These are phyloP conservation scores for Cynodonichthys magdalenae DNA, from an alignment of 2,797 vertebrate species.

Conservation along the genomic window DNA sequence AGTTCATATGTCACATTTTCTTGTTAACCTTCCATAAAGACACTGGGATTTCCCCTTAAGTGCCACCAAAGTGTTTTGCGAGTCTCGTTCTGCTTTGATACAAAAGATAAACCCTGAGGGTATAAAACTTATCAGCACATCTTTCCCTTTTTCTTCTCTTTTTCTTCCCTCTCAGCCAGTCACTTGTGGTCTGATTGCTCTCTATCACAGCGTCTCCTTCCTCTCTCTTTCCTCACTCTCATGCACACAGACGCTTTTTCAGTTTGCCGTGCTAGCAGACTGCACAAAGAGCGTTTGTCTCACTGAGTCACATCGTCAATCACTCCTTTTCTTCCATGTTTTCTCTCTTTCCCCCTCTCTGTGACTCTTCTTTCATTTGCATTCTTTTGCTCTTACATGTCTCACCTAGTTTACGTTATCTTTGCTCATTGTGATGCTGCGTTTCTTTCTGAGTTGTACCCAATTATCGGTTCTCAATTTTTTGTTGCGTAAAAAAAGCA, in stretches of 20 bases:
- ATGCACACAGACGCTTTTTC: constrained; percentile 57
- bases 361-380: constrained; percentile 34
- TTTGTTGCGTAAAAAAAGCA: constrained; percentile 8
- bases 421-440: constrained; percentile 15
- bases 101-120: constrained; percentile 24
- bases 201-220: constrained; percentile 44
- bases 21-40: constrained; percentile 22
- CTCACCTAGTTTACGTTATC: constrained; percentile 10
- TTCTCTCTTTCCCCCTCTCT: constrained; percentile 30
- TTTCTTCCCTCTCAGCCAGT: constrained; percentile 21
- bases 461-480: constrained; percentile 1
- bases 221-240: constrained; percentile 47
- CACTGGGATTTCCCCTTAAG: not conserved
- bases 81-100: constrained; percentile 7
- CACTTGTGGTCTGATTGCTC: constrained; percentile 46
- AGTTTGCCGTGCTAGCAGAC: constrained; percentile 45
- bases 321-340: constrained; percentile 40
- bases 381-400: constrained; percentile 1
- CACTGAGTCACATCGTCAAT: constrained; percentile 51
- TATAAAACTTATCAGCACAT: constrained; percentile 39
- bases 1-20: constrained; percentile 20
- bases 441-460: not conserved
- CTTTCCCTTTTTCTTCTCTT: constrained; percentile 2
- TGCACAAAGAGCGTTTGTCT: constrained; percentile 74
- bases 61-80: not conserved